Conservation (phyloP, 2,113 vertebrate species). For the Mesitornis unicolor region DNA sequence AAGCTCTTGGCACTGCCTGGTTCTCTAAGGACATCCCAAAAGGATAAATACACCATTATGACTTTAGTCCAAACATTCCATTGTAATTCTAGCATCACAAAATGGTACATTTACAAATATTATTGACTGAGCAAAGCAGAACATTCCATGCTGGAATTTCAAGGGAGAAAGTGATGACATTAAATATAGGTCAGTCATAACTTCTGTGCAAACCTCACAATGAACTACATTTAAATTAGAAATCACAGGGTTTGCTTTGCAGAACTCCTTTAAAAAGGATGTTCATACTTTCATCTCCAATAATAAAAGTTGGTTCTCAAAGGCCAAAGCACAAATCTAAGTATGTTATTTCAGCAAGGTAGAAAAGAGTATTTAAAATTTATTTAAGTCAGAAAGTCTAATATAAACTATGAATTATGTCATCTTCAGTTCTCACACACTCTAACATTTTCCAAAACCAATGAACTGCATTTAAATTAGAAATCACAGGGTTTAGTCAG, state of each 20-base stretch:
- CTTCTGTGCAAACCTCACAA: neutral
- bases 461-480: too few species aligned
- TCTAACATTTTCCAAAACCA: neutral
- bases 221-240: neutral
- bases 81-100: constrained; percentile 46
- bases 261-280: neutral
- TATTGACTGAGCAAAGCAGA: constrained; percentile 3
- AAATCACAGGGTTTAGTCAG: too few species aligned
- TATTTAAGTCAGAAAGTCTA: neutral
- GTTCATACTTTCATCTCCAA: neutral
- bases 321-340: neutral
- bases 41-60: constrained; percentile 54
- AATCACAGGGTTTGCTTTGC: neutral
- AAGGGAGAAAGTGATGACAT: neutral
- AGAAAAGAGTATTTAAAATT: neutral
- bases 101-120: neutral
- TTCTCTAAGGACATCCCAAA: constrained; percentile 49
- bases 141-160: neutral
- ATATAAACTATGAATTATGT: neutral
- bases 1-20: constrained; percentile 43
- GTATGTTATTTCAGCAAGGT: neutral
- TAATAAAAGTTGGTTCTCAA: neutral
- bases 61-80: constrained; percentile 52
- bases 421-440: neutral
- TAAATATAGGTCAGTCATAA: neutral